phyloP scores from a whole-genome alignment of 2,888 invertebrate species.

The Hyposoter dolosus region DNA sequence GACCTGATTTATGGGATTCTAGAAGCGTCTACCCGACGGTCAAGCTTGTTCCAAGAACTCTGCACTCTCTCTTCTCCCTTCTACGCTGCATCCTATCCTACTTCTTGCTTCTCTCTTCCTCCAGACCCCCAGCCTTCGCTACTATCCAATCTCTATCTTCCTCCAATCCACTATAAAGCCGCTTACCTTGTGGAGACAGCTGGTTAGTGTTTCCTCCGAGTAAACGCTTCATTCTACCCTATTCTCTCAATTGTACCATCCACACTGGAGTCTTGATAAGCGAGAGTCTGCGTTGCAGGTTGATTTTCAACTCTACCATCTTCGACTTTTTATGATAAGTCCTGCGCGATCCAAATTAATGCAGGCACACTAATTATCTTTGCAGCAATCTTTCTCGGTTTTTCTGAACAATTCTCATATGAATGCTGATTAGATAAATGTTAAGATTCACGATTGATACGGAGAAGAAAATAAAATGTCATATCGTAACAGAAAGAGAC shows the following conservation, averaged over 20 bases:
- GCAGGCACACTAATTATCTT: not conserved
- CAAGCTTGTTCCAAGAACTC: constrained; percentile 76
- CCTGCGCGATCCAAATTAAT: not conserved
- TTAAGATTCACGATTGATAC: not conserved
- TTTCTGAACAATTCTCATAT: too few species aligned
- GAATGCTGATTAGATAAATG: not conserved
- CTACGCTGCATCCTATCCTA: constrained; percentile 35
- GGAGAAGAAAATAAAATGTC: not conserved
- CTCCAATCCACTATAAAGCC: constrained; percentile 43
- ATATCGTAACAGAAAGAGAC: not conserved
- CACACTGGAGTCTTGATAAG: constrained; percentile 39
- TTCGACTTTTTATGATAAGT: not conserved
- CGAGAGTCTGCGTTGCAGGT: constrained; percentile 55
- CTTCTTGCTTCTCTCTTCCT: constrained; percentile 8
- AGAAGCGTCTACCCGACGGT: constrained; percentile 85
- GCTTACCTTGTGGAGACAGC: constrained; percentile 78
- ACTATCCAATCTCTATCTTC: constrained; percentile 37
- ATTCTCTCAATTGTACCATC: constrained; percentile 26
- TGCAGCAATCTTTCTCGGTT: too few species aligned
- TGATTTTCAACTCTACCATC: not conserved
- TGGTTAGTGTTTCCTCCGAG: constrained; percentile 80
- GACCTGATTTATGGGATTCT: constrained; percentile 88
- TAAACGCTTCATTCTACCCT: constrained; percentile 48
- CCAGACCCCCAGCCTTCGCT: constrained; percentile 18
- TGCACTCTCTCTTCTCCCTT: constrained; percentile 55